Evolutionary conservation across 2,113 vertebrate species (phyloP).

Genomic region (Donacobius atricapilla): DNA sequence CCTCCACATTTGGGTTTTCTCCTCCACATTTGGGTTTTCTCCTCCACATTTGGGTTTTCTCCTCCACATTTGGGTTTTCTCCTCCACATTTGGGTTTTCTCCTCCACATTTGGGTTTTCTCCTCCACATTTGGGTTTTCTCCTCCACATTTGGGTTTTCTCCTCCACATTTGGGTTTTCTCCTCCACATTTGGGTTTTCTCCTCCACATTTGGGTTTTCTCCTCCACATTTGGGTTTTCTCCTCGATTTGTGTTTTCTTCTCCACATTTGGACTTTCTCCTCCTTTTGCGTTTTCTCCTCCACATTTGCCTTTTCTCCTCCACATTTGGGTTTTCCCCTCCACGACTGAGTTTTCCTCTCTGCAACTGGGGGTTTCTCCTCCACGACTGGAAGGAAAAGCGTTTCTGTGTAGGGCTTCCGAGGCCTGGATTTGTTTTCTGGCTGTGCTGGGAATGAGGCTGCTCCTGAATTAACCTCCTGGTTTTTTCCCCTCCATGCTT

Average conservation of each 20-base stretch:
- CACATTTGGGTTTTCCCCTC: neutral
- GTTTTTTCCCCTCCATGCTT: conserved; percentile 50
- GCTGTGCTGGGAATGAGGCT: fast-evolving
- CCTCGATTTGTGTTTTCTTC: too few relatives aligned
- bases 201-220: neutral
- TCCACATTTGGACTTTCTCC: neutral
- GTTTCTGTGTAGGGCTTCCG: neutral
- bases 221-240: neutral
- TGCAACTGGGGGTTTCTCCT: neutral
- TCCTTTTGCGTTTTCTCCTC: too few relatives aligned
- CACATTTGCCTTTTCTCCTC: too few relatives aligned
- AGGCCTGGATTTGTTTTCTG: neutral
- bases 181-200: neutral
- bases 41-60: neutral
- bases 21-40: neutral
- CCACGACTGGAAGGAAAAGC: neutral
- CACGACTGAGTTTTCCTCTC: fast-evolving
- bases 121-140: neutral
- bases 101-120: neutral
- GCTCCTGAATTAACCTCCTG: conserved; percentile 32
- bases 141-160: neutral
- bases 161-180: fast-evolving
- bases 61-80: neutral
- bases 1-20: neutral
- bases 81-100: too few relatives aligned